These are phyloP conservation scores for Rhinopomastus cyanomelas DNA, from an alignment of 2,113 vertebrate species.

Conservation along the genomic window DNA sequence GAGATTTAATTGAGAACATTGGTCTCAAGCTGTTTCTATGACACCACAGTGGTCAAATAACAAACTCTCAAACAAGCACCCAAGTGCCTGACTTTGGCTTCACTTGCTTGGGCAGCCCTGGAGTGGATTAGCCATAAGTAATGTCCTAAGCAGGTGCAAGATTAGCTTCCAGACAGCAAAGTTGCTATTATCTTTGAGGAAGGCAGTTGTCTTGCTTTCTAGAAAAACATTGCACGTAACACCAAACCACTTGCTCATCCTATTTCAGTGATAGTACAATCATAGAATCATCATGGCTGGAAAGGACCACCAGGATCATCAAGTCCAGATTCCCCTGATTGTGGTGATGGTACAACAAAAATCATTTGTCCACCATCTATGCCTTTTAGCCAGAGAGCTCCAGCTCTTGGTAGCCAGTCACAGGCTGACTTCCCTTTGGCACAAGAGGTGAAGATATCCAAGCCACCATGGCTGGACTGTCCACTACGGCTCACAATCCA, in stretches of 20 bases:
- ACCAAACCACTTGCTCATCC: neutral
- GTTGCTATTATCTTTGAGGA: slow-evolving; percentile 9
- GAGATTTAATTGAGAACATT: neutral
- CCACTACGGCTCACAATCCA: rapidly evolving
- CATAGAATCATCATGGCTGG: too few species aligned
- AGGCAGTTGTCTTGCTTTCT: slow-evolving; percentile 46
- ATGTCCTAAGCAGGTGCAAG: neutral
- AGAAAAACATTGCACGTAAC: slow-evolving; percentile 47
- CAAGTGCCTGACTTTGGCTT: neutral
- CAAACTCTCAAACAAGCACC: neutral
- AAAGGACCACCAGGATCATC: too few species aligned
- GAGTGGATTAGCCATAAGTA: neutral
- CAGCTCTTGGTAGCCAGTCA: neutral
- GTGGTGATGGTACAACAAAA: neutral
- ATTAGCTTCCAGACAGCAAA: neutral
- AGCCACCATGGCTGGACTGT: neutral
- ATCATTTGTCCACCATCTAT: neutral
- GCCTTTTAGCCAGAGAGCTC: neutral
- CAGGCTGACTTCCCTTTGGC: neutral
- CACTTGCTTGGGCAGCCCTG: neutral
- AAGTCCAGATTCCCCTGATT: neutral
- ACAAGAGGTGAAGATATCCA: neutral
- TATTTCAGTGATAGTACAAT: too few species aligned
- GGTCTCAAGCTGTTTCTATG: neutral
- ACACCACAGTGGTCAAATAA: neutral